These are phyloP conservation scores for Coelopa pilipes DNA, from an alignment of 2,888 invertebrate genomes.

Conservation along the genomic window DNA sequence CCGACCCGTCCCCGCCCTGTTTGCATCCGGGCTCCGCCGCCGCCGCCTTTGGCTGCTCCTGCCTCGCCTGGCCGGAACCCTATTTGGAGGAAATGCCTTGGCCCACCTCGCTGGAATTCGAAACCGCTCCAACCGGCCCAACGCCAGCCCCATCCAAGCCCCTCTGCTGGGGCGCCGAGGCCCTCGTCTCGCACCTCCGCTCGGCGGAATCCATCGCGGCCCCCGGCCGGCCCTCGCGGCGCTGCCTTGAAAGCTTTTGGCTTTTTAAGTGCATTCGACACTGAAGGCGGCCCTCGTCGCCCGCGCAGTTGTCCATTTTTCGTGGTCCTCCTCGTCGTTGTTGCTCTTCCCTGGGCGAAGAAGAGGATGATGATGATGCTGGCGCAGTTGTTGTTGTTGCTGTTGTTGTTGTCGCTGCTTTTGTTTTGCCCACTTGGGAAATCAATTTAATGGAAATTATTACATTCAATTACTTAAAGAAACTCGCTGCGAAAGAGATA, in stretches of 20 bases:
- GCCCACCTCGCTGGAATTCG: too few species aligned
- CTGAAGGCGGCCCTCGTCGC: background rate
- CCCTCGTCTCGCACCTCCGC: too few species aligned
- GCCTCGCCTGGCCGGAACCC: too few species aligned
- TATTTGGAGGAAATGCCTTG: too few species aligned
- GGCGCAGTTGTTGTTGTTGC: background rate
- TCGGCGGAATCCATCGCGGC: background rate
- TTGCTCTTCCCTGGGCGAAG: background rate
- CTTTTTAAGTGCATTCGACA: background rate
- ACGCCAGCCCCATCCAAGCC: too few species aligned
- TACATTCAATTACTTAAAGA: constrained; percentile 30
- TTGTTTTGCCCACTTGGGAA: constrained; percentile 7
- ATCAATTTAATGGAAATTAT: constrained; percentile 30
- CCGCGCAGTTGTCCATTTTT: background rate
- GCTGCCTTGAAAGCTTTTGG: constrained; percentile 7
- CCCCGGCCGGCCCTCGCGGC: background rate
- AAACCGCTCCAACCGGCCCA: too few species aligned
- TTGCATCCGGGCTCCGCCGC: too few species aligned
- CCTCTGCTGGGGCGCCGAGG: too few species aligned
- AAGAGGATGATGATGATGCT: background rate
- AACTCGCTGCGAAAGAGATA: too few species aligned
- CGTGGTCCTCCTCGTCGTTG: background rate
- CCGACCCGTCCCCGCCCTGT: too few species aligned
- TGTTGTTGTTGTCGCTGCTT: background rate
- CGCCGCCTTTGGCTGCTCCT: too few species aligned